These are phyloP conservation scores for Temnothorax ravouxi DNA, from an alignment of 2,888 invertebrate genomes.

Conservation along the genomic window DNA sequence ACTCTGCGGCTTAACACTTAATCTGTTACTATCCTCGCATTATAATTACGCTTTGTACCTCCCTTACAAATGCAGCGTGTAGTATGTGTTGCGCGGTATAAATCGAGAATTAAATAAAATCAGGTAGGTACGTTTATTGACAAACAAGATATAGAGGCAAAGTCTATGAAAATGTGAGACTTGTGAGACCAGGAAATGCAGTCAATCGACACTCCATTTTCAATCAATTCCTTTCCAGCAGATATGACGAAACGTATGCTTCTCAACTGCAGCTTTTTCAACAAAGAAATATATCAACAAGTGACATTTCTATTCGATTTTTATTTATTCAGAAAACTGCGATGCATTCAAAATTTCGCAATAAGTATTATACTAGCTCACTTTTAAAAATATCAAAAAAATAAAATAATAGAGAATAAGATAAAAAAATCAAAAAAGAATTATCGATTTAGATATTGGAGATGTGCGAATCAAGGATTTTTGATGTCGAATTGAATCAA, in stretches of 20 bases:
- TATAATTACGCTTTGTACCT: neutral
- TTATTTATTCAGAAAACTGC: neutral
- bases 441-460: neutral
- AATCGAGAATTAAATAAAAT: slow-evolving; percentile 17
- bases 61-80: neutral
- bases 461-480: no score
- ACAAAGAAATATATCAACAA: neutral
- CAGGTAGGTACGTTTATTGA: slow-evolving; percentile 3
- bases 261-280: neutral
- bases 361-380: neutral
- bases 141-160: slow-evolving; percentile 1
- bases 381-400: neutral
- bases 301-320: neutral
- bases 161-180: neutral
- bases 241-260: neutral
- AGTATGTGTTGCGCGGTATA: neutral
- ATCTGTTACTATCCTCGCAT: neutral
- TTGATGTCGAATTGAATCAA: no score
- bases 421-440: neutral
- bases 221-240: neutral
- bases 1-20: neutral
- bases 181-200: neutral
- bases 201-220: slow-evolving; percentile 7
- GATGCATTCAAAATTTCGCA: neutral
- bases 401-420: neutral